Percentiles rank a stretch among this genome's conserved stretches.
Conservation (phyloP, 1,140 invertebrate genomes). For the Bombus pyrosoma region DNA sequence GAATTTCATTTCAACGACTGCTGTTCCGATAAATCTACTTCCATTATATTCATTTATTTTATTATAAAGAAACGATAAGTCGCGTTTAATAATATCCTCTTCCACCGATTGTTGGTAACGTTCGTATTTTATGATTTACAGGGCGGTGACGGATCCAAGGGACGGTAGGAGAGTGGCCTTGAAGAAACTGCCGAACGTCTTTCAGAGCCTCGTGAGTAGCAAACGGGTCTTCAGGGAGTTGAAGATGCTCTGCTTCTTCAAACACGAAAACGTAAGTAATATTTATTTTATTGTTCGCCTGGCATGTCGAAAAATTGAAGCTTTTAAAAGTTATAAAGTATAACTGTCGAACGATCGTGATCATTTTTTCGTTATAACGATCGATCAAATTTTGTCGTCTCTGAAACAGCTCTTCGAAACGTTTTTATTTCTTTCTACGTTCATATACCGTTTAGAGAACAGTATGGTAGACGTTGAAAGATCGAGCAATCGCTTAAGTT, state of each 20-base stretch:
- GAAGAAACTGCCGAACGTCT: slow-evolving; percentile 99
- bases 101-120: not conserved
- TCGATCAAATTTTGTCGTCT: not conserved
- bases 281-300: not conserved
- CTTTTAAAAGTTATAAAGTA: not conserved
- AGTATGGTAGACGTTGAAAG: no score
- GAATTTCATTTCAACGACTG: no score
- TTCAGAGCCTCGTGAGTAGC: slow-evolving; percentile 98
- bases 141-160: slow-evolving; percentile 99
- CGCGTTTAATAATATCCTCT: no score
- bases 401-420: no score
- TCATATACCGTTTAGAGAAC: no score
- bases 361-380: not conserved
- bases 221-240: slow-evolving; percentile 99
- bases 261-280: slow-evolving; percentile 99
- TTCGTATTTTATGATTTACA: slow-evolving; percentile 75
- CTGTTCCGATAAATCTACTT: no score
- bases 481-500: no score
- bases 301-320: not conserved
- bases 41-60: no score
- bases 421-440: no score
- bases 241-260: slow-evolving; percentile 99
- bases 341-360: not conserved
- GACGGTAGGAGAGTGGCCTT: slow-evolving; percentile 98
- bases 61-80: no score